These are phyloP conservation scores for Antrozous pallidus DNA, from an alignment of 2,797 vertebrate species.

Conservation along the genomic window DNA sequence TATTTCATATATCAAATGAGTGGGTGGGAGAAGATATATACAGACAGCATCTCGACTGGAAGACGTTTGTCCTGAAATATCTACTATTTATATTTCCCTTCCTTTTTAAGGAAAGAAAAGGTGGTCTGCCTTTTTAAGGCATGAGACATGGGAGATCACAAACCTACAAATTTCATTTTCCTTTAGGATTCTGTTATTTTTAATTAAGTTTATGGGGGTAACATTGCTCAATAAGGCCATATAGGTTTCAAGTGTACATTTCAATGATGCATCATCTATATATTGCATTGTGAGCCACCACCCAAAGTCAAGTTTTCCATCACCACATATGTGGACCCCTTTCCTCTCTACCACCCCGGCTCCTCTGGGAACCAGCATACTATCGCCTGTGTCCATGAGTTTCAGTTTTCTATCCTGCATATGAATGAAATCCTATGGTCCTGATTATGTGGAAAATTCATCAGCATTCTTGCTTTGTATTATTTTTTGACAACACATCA, in stretches of 20 bases:
- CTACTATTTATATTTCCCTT: neutral
- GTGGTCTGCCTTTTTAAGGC: neutral
- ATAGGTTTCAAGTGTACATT: neutral
- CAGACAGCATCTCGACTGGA: neutral
- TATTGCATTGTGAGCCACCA: neutral
- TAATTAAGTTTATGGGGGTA: neutral
- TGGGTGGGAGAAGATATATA: neutral
- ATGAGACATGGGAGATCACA: neutral
- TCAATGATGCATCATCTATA: neutral
- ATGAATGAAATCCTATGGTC: neutral
- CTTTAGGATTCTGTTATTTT: neutral
- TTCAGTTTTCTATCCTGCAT: neutral
- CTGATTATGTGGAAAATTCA: conserved; percentile 19
- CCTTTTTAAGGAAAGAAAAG: neutral
- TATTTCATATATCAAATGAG: neutral
- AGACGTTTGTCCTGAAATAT: neutral
- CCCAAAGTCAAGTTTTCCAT: neutral
- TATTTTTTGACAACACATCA: conserved; percentile 47
- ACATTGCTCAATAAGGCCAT: neutral
- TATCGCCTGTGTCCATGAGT: neutral
- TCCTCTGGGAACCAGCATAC: neutral
- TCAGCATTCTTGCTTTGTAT: conserved; percentile 45
- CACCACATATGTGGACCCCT: neutral
- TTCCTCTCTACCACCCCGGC: too few relatives aligned
- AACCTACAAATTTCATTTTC: neutral